Evolutionary conservation across 2,113 vertebrate species (phyloP).

Genomic region (Nothoprocta pentlandii): DNA sequence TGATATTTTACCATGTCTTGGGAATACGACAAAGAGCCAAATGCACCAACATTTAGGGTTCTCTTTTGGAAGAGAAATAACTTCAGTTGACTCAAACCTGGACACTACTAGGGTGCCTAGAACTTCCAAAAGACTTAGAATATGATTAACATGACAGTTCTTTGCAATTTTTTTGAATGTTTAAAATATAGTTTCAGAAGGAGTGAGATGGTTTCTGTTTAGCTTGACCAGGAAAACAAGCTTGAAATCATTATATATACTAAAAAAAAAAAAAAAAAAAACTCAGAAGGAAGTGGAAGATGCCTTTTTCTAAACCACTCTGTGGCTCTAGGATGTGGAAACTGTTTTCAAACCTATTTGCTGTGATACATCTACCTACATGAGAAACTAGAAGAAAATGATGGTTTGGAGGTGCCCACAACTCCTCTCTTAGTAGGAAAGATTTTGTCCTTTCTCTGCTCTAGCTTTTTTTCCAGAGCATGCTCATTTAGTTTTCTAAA

Average conservation of each 20-base stretch:
- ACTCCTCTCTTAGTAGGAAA: background rate
- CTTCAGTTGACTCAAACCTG: background rate
- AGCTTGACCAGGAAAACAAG: background rate
- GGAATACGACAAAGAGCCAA: background rate
- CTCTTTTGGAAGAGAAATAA: background rate
- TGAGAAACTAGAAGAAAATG: background rate
- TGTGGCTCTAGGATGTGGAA: background rate
- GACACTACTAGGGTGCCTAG: background rate
- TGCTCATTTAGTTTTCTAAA: background rate
- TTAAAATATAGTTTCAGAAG: background rate
- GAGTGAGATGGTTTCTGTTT: background rate
- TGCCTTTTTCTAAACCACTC: background rate
- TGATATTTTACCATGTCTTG: background rate
- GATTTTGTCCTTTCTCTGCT: background rate
- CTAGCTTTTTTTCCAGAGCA: background rate
- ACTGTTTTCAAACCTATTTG: background rate
- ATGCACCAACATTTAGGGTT: background rate
- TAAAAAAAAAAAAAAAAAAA: too few species aligned
- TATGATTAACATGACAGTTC: background rate
- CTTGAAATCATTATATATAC: background rate
- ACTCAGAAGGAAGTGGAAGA: background rate
- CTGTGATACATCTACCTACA: background rate
- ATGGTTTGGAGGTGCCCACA: background rate
- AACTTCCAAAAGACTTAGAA: background rate
- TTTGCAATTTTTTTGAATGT: background rate